Conservation (phyloP, 2,888 invertebrate genomes). For the Aphrophora alni region DNA sequence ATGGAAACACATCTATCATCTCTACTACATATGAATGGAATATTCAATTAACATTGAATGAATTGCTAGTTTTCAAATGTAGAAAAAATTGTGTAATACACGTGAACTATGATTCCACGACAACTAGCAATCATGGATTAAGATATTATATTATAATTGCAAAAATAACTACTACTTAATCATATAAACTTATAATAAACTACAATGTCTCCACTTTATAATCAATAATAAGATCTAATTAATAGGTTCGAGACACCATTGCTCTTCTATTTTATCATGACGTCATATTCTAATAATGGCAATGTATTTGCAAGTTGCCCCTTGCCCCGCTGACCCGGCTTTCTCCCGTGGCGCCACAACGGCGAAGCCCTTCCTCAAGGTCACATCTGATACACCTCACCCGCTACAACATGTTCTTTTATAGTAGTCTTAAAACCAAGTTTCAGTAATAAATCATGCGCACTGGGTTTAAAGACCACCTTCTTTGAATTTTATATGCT, state of each 20-base stretch:
- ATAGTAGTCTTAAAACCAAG: neutral
- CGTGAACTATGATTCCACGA: too few species aligned
- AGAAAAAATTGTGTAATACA: too few species aligned
- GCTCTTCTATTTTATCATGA: neutral
- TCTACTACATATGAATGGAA: too few species aligned
- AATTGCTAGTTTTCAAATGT: too few species aligned
- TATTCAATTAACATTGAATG: too few species aligned
- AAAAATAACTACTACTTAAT: too few species aligned
- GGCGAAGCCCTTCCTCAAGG: neutral
- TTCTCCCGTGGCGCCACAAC: neutral
- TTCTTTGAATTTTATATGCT: neutral
- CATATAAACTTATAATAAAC: too few species aligned
- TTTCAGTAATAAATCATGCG: neutral
- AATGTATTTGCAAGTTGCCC: neutral
- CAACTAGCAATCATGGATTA: too few species aligned
- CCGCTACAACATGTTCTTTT: neutral
- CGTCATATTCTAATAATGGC: neutral
- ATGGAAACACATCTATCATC: neutral
- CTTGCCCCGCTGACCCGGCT: constrained; percentile 2
- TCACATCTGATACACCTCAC: neutral
- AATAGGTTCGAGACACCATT: neutral
- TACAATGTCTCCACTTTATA: neutral
- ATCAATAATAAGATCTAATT: neutral
- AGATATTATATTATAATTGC: too few species aligned
- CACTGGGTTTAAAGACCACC: neutral